Base-by-base conservation (phyloP, 2,113 vertebrate genomes). In the Larimichthys polyactis region DNA sequence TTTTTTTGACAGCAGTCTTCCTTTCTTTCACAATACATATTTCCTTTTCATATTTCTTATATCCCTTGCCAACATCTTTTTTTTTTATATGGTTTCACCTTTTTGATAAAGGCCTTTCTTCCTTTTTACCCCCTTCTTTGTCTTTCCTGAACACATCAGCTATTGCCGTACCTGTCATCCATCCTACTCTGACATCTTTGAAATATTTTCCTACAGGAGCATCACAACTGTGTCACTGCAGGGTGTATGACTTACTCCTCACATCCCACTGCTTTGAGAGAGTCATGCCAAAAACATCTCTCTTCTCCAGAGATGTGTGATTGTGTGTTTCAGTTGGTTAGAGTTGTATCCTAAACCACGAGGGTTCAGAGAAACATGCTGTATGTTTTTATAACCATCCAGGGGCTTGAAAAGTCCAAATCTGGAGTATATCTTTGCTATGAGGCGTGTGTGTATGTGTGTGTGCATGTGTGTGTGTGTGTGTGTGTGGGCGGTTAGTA, bases 41-140 rank as follows among this genome's bases (percentile, higher is more conserved):
- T 83, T 78, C 67, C 73, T 65, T 81, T 91, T 87, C 43, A 52
- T 75, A 72, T 59, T 20, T 44, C 63, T 82, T 43, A 73, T 57
- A 63, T 88, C 82, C 78, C 81, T 80, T 88, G 85, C 73, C 71
- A 81, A 81, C 63, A 67, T 70, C 54, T 87, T 87, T 90, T 88
- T 88, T 67, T 79, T 32, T 32, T 5, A 77, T 62, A 73, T 66
- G 29, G 60, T 79, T 79, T 85, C 85, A 85, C 85, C 83, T 88
- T 79, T 81, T 72, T 68, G 66, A 67, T 40, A 65, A 83, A 72
- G 40, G 51, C 27, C 63, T 62, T 44, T n/a, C 15, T 77, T 51
- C 59, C 46, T 49, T 66, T 24, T 60, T 24, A 24, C 24, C 60
- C 2, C 20, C 36, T 40, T 32, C 22, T 43, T 54, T 67, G 59